phyloP scores from a whole-genome alignment of 2,797 vertebrate genomes.

The Myotis vivesi region DNA sequence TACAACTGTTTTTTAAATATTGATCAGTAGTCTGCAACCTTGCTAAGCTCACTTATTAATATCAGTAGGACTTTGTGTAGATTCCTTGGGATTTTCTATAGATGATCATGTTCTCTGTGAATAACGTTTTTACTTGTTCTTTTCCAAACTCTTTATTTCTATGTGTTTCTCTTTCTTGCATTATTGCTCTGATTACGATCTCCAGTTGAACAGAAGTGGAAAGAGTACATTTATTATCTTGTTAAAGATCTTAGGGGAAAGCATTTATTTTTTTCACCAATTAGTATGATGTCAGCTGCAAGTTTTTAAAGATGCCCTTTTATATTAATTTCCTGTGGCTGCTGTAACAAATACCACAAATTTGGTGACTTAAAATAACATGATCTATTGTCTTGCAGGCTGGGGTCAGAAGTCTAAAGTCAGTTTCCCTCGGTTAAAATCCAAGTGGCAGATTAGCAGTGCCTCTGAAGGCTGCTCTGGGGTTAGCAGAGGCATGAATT shows the following conservation, averaged over 20 bases:
- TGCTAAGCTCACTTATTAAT: background rate
- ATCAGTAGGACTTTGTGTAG: background rate
- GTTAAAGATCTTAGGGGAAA: background rate
- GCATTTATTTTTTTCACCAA: background rate
- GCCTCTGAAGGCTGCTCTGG: background rate
- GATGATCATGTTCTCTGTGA: background rate
- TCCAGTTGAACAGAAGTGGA: background rate
- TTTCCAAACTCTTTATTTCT: background rate
- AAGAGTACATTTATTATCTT: background rate
- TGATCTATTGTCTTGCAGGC: background rate
- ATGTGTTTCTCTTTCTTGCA: background rate
- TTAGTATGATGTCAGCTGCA: background rate
- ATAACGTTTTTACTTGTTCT: background rate
- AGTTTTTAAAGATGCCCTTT: background rate
- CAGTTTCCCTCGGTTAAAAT: background rate
- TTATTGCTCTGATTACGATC: background rate
- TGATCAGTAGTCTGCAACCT: background rate
- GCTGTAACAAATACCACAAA: background rate
- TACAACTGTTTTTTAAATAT: background rate
- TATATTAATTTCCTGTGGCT: background rate
- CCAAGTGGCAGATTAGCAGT: background rate
- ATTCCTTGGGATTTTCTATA: background rate
- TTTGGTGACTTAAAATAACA: background rate
- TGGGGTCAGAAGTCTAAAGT: background rate
- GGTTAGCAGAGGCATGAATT: background rate